Evolutionary conservation across 2,113 vertebrate genomes (phyloP).

Genomic region (Phocoena phocoena): DNA sequence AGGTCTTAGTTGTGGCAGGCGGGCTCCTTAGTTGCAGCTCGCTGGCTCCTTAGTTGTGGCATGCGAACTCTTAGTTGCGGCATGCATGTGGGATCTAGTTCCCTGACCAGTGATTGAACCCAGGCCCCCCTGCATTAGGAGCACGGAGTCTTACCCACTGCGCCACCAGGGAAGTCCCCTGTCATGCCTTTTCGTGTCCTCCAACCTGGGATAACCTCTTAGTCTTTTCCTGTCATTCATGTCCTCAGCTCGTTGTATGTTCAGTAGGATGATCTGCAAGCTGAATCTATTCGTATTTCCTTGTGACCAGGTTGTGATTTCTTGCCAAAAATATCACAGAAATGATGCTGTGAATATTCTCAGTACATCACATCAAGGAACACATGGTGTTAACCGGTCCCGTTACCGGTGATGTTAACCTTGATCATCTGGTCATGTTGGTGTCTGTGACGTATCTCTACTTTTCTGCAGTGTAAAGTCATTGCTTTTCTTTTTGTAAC

Average conservation of each 20-base stretch:
- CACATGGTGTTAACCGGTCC: background rate
- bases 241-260: background rate
- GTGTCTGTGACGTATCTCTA: background rate
- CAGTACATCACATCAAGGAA: background rate
- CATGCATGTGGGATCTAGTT: too few relatives aligned
- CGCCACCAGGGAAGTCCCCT: background rate
- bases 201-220: background rate
- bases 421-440: background rate
- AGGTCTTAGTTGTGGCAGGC: too few relatives aligned
- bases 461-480: background rate
- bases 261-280: background rate
- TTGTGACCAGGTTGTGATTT: background rate
- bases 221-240: background rate
- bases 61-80: too few relatives aligned
- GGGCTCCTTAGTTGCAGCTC: too few relatives aligned
- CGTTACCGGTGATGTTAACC: background rate
- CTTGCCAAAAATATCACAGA: background rate
- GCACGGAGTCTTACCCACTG: too few relatives aligned
- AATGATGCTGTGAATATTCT: background rate
- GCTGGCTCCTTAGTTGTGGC: too few relatives aligned
- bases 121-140: too few relatives aligned
- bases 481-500: conserved; percentile 12
- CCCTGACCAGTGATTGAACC: too few relatives aligned
- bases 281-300: background rate
- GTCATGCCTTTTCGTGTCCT: background rate